Base-by-base conservation (phyloP, 2,113 vertebrate species). In the Grammomys surdaster region DNA sequence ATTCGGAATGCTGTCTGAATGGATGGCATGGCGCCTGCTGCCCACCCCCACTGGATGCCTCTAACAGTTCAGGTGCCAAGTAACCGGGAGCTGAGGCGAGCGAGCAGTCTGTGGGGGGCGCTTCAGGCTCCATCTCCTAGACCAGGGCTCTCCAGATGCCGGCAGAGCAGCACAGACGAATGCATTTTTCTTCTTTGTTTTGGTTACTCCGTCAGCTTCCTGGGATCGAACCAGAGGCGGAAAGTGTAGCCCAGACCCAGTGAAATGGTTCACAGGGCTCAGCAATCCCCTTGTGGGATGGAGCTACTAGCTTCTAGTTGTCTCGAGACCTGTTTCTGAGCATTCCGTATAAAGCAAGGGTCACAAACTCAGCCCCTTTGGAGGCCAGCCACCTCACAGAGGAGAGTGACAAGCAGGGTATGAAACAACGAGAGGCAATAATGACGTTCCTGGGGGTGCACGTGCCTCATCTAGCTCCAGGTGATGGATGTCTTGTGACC, bases 1-100 rank as follows among this genome's bases (percentile, higher is more conserved):
- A 96, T 97, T 96, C 88, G 3, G 0, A 12, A 0, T 97, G 93
- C 60, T 95, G 87, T 75, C 60, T 98, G 98, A 98, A 98, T 98
- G 97, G 96, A 94, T 95, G 98, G 98, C 98, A 97, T 7, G 0
- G 13, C 0, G 98, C 98, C 98, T 97, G 92, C 84, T 97, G 96
- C 33, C 70, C 96, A 54, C 46, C 96, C 98, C 98, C 97, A 96
- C 91, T 97, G 97, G 96, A 92, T 81, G 88, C 89, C 95, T 97
- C 94, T 89, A 95, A 43, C 86, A 67, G 95, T 0, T 1, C 96
- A 96, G 92, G 95, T 98, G 98, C 98, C 98, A 98, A 98, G 90
- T 0, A 3, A 88, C 97, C 28, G 0, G 69, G 96, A 95, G 96
- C 96, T 90, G 36, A 81, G 96, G 96, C 93, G 92, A 93, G 95